phyloP scores from a whole-genome alignment of 2,113 vertebrate genomes.

The Mirounga angustirostris region DNA sequence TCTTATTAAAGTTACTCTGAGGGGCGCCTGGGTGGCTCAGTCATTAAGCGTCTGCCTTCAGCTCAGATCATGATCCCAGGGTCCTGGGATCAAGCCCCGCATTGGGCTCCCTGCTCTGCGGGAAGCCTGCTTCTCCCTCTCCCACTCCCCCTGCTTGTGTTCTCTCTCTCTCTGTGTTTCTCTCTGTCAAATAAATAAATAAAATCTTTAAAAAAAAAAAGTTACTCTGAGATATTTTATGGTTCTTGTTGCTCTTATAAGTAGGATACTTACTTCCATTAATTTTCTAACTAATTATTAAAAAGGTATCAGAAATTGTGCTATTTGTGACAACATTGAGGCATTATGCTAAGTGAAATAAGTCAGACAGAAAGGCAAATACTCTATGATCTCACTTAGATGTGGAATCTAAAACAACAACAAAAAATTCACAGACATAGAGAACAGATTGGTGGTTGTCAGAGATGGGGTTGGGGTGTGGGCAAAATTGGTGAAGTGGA shows the following conservation, averaged over 20 bases:
- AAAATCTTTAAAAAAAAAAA: not conserved
- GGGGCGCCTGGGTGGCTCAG: no score
- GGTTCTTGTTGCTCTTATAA: not conserved
- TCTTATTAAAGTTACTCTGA: not conserved
- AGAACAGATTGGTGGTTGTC: not conserved
- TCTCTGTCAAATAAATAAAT: no score
- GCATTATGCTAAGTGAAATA: not conserved
- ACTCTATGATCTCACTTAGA: not conserved
- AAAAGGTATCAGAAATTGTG: not conserved
- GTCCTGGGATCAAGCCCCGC: no score
- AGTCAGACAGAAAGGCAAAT: conserved; percentile 14
- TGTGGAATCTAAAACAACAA: not conserved
- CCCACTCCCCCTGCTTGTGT: no score
- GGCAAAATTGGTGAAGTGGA: not conserved
- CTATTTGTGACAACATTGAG: not conserved
- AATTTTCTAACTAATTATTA: conserved; percentile 43
- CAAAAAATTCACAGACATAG: not conserved
- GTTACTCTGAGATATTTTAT: not conserved
- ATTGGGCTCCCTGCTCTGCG: no score
- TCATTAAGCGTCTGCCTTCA: no score
- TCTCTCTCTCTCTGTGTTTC: no score
- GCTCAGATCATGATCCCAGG: no score
- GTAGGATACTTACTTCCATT: not conserved
- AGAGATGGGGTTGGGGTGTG: not conserved
- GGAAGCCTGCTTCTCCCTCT: no score